phyloP scores from a whole-genome alignment of 2,888 invertebrate species.

The Agrochola macilenta region DNA sequence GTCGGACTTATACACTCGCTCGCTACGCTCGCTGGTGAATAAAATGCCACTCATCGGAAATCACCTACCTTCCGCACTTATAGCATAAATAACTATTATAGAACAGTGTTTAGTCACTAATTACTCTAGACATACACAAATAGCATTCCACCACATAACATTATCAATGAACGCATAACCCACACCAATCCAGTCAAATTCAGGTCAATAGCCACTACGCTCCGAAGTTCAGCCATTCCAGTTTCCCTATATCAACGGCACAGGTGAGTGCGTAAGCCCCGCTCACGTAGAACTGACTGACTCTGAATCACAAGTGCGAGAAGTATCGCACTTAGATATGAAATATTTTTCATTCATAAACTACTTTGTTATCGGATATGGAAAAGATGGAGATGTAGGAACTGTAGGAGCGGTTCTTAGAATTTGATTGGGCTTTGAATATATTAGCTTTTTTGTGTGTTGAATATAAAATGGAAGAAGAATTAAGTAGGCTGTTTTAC shows the following conservation, averaged over 20 bases:
- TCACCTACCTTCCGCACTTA: too few species aligned
- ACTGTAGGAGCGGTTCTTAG: background rate
- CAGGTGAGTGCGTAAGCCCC: constrained; percentile 82
- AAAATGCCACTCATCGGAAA: too few species aligned
- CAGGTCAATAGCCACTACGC: constrained; percentile 41
- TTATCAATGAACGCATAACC: constrained; percentile 6
- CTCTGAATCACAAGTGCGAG: constrained; percentile 80
- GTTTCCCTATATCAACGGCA: constrained; percentile 52
- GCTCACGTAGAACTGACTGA: constrained; percentile 79
- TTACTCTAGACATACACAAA: background rate
- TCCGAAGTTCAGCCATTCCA: constrained; percentile 46
- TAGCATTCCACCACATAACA: background rate
- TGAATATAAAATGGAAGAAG: background rate
- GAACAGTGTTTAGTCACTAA: background rate
- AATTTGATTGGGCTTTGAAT: constrained; percentile 47
- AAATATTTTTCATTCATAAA: constrained; percentile 80
- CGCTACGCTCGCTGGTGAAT: too few species aligned
- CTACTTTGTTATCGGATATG: constrained; percentile 68
- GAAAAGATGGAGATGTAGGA: constrained; percentile 48
- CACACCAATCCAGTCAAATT: constrained; percentile 39
- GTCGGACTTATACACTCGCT: too few species aligned
- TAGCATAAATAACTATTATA: too few species aligned
- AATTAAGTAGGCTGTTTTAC: background rate
- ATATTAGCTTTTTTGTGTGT: constrained; percentile 5
- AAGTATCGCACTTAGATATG: constrained; percentile 75